These are phyloP conservation scores for Philotrypesis tridentata DNA, from an alignment of 1,140 invertebrate genomes.

Conservation along the genomic window DNA sequence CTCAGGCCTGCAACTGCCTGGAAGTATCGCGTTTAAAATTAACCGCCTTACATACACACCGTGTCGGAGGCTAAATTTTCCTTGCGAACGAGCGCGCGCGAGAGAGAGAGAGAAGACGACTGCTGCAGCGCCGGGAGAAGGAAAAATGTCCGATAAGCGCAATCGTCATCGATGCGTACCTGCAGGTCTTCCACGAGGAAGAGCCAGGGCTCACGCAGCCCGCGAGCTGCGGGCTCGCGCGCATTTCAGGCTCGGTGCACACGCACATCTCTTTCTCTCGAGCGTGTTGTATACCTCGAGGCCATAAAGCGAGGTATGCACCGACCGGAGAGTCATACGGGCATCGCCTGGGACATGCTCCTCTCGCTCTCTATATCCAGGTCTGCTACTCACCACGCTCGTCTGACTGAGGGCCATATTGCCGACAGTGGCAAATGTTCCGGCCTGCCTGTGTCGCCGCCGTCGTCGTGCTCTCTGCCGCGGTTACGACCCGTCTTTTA, in stretches of 20 bases:
- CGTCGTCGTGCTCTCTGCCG: neutral
- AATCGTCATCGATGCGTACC: slow-evolving; percentile 29
- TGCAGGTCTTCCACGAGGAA: slow-evolving; percentile 25
- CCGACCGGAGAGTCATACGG: slow-evolving; percentile 33
- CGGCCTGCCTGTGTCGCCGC: slow-evolving; percentile 19
- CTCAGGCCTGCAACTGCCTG: neutral
- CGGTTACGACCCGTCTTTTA: neutral
- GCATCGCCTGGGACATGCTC: slow-evolving; percentile 37
- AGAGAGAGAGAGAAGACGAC: neutral
- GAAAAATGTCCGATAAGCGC: slow-evolving; percentile 7
- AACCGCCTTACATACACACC: neutral
- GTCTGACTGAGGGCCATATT: slow-evolving; percentile 74
- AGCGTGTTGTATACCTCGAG: neutral
- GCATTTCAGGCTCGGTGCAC: no score
- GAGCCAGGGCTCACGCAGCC: no score
- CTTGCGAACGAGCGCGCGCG: no score
- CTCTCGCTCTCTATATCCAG: slow-evolving; percentile 47
- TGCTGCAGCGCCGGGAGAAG: neutral
- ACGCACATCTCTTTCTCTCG: slow-evolving; percentile 24
- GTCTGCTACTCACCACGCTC: slow-evolving; percentile 72
- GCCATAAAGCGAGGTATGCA: slow-evolving; percentile 21
- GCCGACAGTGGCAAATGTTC: slow-evolving; percentile 38
- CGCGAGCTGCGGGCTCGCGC: no score
- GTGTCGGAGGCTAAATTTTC: neutral
- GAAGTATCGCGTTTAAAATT: slow-evolving; percentile 28